Base-by-base conservation (phyloP, 2,113 vertebrate species). In the Seriola rivoliana region DNA sequence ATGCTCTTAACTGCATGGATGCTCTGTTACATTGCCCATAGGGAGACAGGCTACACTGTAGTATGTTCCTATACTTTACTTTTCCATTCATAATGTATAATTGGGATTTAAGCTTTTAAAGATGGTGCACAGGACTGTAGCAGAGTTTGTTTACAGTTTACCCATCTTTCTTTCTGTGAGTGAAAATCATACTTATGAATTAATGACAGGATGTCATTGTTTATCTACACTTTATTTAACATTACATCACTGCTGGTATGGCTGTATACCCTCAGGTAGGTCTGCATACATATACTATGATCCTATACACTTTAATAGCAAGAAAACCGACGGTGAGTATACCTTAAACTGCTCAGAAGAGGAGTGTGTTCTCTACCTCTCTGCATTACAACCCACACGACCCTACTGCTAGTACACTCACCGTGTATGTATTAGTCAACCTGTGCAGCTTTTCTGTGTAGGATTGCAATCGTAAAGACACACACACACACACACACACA, bases 351-450 rank as follows among this genome's bases (percentile, higher is more conserved):
- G 69, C 71, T 67, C 60, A 29, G 29, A 67, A 52, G 75, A 84
- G 78, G 46, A 74, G 84, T 25, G 57, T 50, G 62, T 77, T 59
- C 76, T 81, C 78, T 78, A 75, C 75, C 13, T 81, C 82, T 75
- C 86, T 82, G 80, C 89, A 87, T 88, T 82, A 89, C 90, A 90
- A 65, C 88, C 88, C 91, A 91, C 90, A 86, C 86, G 83, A 65
- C 79, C 72, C 63, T 75, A 73, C 88, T 87, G 86, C 84, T 74
- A 70, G 75, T 83, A 80, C 82, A 81, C 77, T 85, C 79, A 72
- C 59, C 63, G 59, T 83, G 87, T 85, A 90, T 90, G 66, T 78
- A 85, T 89, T 89, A 88, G 83, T 76, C 87, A 88, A 85, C 85
- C 76, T 67, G 82, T 83, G 78, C 88, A 85, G 83, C 80, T 78